Conservation (phyloP, 2,797 vertebrate species). For the Esox masquinongy region DNA sequence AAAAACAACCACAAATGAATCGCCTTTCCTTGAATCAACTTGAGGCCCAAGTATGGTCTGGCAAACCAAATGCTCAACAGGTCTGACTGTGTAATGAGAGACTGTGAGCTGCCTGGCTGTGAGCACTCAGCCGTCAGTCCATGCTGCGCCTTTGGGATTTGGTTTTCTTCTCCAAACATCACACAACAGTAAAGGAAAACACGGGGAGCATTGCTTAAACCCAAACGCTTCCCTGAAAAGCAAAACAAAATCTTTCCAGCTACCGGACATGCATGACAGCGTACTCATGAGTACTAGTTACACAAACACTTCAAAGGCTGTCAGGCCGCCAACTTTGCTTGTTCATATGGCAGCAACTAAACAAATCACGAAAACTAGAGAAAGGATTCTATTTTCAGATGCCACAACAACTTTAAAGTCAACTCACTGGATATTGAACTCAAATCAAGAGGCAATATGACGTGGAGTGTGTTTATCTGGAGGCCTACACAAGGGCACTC, state of each 20-base stretch:
- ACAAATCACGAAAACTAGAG: constrained; percentile 27
- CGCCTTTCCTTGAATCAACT: constrained; percentile 46
- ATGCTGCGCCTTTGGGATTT: constrained; percentile 47
- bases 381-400: constrained; percentile 21
- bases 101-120: constrained; percentile 38
- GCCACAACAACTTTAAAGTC: constrained; percentile 3
- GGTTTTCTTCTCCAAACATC: constrained; percentile 48
- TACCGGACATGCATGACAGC: constrained; percentile 45
- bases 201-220: constrained; percentile 40
- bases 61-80: constrained; percentile 47
- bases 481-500: not conserved
- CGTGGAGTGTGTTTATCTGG: not conserved
- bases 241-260: constrained; percentile 36
- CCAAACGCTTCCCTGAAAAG: constrained; percentile 29
- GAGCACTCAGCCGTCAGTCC: constrained; percentile 46
- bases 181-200: constrained; percentile 39
- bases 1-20: constrained; percentile 24
- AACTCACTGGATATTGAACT: not conserved
- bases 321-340: constrained; percentile 23
- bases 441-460: not conserved
- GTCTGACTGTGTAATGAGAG: constrained; percentile 46
- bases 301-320: constrained; percentile 46
- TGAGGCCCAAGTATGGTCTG: constrained; percentile 27
- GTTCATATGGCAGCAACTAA: constrained; percentile 30
- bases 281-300: constrained; percentile 52